These are phyloP conservation scores for Siphlonurus alternatus DNA, from an alignment of 2,888 invertebrate genomes.

Conservation along the genomic window DNA sequence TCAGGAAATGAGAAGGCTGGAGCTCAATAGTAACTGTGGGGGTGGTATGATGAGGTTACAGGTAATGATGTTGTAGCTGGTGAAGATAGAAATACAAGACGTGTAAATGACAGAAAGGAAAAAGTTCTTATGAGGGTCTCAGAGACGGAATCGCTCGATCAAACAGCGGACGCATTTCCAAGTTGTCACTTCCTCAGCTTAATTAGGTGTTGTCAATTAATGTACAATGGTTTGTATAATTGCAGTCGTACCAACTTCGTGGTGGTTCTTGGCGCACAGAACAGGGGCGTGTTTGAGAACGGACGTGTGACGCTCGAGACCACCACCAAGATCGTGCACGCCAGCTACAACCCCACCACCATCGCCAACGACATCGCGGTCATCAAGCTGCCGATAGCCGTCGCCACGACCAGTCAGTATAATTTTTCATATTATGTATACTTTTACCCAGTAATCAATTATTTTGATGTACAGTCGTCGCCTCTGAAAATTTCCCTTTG, in stretches of 20 bases:
- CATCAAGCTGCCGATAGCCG: background rate
- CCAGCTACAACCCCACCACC: background rate
- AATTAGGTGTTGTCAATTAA: background rate
- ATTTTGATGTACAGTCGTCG: no score
- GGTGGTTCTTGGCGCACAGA: background rate
- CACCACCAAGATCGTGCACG: background rate
- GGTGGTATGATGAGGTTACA: no score
- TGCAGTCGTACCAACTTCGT: background rate
- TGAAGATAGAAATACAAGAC: no score
- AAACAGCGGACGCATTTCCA: no score
- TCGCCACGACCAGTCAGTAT: background rate
- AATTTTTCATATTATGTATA: no score
- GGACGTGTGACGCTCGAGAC: background rate
- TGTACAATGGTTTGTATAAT: background rate
- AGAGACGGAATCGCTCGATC: no score
- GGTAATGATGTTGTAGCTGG: no score
- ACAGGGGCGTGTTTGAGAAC: background rate
- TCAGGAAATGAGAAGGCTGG: no score
- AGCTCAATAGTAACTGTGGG: no score
- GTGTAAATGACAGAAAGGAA: no score
- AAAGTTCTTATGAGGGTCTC: background rate
- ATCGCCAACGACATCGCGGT: background rate
- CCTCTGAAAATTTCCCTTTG: no score
- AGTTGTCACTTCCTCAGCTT: background rate
- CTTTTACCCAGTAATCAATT: no score